Evolutionary conservation across 2,113 vertebrate species (phyloP).

Genomic region (Aspiorhynchus laticeps): DNA sequence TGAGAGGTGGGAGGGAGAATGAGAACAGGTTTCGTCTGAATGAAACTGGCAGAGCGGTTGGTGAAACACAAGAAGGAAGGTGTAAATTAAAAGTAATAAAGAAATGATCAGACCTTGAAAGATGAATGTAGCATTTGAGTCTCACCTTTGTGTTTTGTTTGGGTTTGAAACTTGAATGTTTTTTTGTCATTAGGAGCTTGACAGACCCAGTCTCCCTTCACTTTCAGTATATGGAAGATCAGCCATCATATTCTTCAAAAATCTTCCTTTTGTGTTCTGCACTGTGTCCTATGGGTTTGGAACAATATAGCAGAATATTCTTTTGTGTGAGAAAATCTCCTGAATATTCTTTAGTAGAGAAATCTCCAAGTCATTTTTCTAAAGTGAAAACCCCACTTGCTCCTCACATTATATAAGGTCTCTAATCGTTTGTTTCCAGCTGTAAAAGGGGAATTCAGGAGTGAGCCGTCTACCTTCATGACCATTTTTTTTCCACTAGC

Average conservation of each 20-base stretch:
- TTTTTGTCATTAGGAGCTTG: background rate
- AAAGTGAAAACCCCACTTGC: background rate
- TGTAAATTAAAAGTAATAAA: too few relatives aligned
- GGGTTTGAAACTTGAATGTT: background rate
- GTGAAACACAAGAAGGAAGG: too few relatives aligned
- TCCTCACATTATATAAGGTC: background rate
- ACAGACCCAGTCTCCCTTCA: background rate
- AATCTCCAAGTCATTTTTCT: background rate
- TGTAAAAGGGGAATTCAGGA: background rate
- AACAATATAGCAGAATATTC: background rate
- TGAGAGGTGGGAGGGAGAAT: too few relatives aligned
- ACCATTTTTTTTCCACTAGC: background rate
- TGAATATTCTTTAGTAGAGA: background rate
- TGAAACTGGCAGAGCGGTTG: background rate
- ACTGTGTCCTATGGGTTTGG: background rate
- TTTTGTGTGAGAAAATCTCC: background rate
- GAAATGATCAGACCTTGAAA: too few relatives aligned
- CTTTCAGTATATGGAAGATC: background rate
- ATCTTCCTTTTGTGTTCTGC: background rate
- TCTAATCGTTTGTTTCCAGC: conserved; percentile 1
- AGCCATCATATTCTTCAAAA: background rate
- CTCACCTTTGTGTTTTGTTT: background rate
- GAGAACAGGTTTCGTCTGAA: background rate
- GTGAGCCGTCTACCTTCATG: background rate
- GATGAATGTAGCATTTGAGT: background rate